phyloP scores from a whole-genome alignment of 2,888 invertebrate genomes.

The Nomada ferruginata region DNA sequence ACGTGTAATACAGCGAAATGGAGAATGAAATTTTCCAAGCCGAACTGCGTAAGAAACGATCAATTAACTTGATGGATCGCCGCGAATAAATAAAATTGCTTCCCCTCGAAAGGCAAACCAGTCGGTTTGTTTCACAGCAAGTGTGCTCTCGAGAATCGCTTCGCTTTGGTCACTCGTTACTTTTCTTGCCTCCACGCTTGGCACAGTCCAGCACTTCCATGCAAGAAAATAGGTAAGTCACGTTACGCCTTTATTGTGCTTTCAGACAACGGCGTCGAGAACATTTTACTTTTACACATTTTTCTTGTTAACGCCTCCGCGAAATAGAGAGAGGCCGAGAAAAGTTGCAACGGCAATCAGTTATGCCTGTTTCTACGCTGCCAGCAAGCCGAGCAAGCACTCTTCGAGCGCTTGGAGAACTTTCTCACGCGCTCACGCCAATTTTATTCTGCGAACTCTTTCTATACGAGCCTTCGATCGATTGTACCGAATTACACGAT shows the following conservation, averaged over 20 bases:
- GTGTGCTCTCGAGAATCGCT: background rate
- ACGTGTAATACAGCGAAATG: too few relatives aligned
- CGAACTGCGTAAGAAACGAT: background rate
- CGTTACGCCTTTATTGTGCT: slow-evolving; percentile 44
- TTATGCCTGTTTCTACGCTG: slow-evolving; percentile 55
- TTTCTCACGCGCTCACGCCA: slow-evolving; percentile 44
- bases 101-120: background rate
- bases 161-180: slow-evolving; percentile 32
- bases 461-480: slow-evolving; percentile 29
- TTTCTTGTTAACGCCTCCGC: slow-evolving; percentile 40
- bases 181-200: background rate
- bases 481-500: slow-evolving; percentile 41
- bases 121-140: background rate
- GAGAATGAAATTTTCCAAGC: too few relatives aligned
- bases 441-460: slow-evolving; percentile 39
- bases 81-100: slow-evolving; percentile 1
- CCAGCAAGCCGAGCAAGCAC: slow-evolving; percentile 2
- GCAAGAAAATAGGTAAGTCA: slow-evolving; percentile 35
- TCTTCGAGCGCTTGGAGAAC: slow-evolving; percentile 27
- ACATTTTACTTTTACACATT: slow-evolving; percentile 42
- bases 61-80: background rate
- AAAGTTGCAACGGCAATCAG: slow-evolving; percentile 55
- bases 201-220: background rate
- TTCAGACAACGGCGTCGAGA: slow-evolving; percentile 18
- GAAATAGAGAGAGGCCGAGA: slow-evolving; percentile 14